Evolutionary conservation across 2,888 invertebrate species (phyloP).

Genomic region (Listrodromus nycthemerus): DNA sequence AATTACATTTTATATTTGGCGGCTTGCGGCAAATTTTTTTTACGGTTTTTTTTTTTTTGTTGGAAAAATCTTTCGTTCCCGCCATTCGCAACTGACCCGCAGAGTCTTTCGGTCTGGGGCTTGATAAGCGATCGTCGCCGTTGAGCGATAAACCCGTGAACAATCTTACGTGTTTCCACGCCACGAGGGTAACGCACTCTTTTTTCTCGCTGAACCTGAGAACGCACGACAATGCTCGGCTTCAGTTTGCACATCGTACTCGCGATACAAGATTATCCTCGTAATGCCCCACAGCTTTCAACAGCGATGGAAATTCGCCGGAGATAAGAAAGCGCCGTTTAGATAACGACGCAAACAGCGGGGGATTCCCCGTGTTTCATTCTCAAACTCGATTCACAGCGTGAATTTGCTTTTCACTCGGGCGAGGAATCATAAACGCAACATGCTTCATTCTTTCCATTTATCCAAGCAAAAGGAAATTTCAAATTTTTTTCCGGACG

Average conservation of each 20-base stretch:
- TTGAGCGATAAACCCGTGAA: constrained; percentile 72
- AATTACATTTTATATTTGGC: too few species aligned
- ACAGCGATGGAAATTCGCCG: constrained; percentile 44
- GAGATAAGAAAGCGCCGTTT: constrained; percentile 23
- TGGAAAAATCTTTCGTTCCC: constrained; percentile 34
- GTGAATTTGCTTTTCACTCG: background rate
- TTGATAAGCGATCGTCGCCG: constrained; percentile 77
- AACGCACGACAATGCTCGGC: constrained; percentile 32
- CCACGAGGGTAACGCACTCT: constrained; percentile 77
- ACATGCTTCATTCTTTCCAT: too few species aligned
- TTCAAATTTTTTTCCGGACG: too few species aligned
- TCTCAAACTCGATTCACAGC: background rate
- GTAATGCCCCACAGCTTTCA: constrained; percentile 30
- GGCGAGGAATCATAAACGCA: background rate
- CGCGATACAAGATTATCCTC: constrained; percentile 57
- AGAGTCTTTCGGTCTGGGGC: constrained; percentile 74
- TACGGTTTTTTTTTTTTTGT: background rate
- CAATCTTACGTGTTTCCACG: constrained; percentile 40
- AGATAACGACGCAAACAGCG: constrained; percentile 35
- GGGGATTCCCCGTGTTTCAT: constrained; percentile 12
- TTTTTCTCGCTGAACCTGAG: constrained; percentile 23
- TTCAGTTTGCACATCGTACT: constrained; percentile 36
- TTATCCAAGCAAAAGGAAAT: too few species aligned
- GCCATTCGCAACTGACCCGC: constrained; percentile 73
- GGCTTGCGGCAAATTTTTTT: too few species aligned